A percentile compares a stretch with the other conserved stretches of the same genome.
Conservation (phyloP, 1,140 invertebrate genomes). For the Bombus consobrinus region DNA sequence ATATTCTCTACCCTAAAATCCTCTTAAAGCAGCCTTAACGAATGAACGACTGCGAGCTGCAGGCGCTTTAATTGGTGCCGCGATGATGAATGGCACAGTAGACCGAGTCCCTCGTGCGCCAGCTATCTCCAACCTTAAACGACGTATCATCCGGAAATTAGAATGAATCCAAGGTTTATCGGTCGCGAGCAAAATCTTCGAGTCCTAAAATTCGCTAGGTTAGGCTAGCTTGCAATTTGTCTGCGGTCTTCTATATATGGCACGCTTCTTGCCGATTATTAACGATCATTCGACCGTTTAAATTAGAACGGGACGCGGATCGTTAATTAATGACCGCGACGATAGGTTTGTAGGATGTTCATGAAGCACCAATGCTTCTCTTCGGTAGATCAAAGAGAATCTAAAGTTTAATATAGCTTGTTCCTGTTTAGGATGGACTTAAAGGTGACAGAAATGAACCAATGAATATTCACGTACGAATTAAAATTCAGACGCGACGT, state of each 20-base stretch:
- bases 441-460: too few relatives aligned
- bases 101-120: neutral
- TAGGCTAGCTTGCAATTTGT: neutral
- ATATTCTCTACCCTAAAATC: constrained; percentile 2
- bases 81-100: constrained; percentile 41
- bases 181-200: neutral
- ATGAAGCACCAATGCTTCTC: neutral
- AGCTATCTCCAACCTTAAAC: constrained; percentile 37
- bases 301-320: constrained; percentile 14
- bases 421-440: neutral
- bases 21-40: constrained; percentile 30
- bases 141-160: constrained; percentile 36
- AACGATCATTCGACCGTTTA: constrained; percentile 10
- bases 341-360: neutral
- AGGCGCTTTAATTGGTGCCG: constrained; percentile 42
- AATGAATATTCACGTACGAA: neutral
- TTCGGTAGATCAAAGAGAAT: neutral
- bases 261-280: neutral
- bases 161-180: constrained; percentile 26
- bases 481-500: neutral
- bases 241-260: neutral
- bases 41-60: constrained; percentile 33
- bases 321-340: neutral
- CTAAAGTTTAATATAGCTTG: neutral
- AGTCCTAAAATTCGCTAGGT: constrained; percentile 10